phyloP scores from a whole-genome alignment of 2,888 invertebrate species.

The Cistogaster globosa region DNA sequence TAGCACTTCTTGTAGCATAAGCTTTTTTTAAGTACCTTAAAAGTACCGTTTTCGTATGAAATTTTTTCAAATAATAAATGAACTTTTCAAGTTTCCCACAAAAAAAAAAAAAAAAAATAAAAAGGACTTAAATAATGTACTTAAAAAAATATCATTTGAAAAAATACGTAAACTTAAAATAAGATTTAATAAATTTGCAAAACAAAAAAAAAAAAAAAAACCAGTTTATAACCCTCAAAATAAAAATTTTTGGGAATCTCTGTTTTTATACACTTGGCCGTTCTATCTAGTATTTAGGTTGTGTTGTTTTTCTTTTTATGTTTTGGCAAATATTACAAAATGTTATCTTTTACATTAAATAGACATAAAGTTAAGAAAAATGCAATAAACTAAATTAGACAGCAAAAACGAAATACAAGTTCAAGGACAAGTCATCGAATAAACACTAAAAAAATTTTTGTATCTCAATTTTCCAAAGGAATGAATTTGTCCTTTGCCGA shows the following conservation, averaged over 20 bases:
- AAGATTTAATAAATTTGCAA: too few relatives aligned
- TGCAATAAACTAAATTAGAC: conserved; percentile 27
- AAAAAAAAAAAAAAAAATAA: too few relatives aligned
- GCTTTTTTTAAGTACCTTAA: too few relatives aligned
- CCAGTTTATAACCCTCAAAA: too few relatives aligned
- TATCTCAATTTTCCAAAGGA: conserved; percentile 5
- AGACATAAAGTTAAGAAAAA: conserved; percentile 33
- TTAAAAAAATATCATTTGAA: too few relatives aligned
- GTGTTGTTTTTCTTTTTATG: not conserved
- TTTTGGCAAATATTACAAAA: conserved; percentile 33
- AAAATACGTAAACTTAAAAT: too few relatives aligned
- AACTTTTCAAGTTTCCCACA: too few relatives aligned
- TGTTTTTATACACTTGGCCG: not conserved
- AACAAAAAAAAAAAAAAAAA: too few relatives aligned
- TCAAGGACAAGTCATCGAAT: conserved; percentile 43
- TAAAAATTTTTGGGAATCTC: not conserved
- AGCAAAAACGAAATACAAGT: conserved; percentile 30
- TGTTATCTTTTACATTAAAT: conserved; percentile 36
- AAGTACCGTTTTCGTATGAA: too few relatives aligned
- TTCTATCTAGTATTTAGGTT: not conserved
- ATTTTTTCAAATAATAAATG: too few relatives aligned
- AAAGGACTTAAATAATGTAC: too few relatives aligned
- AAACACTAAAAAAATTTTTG: not conserved
- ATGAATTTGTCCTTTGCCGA: conserved; percentile 25
- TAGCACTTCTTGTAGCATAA: too few relatives aligned